These are phyloP conservation scores for Xylocampa areola DNA, from an alignment of 2,888 invertebrate genomes.

Conservation along the genomic window DNA sequence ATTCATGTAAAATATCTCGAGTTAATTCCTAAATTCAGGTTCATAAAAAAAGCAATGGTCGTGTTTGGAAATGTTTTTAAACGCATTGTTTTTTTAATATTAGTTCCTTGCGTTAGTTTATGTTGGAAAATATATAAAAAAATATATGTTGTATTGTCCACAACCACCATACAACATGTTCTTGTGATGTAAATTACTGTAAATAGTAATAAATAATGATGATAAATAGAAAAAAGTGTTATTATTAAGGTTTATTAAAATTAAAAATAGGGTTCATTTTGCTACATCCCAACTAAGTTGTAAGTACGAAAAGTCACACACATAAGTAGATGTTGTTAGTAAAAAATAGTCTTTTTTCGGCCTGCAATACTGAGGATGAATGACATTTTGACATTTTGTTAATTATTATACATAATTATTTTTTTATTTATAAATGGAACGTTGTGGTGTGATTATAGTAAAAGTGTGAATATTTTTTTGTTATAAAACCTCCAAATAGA, in stretches of 20 bases:
- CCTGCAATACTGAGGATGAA: constrained; percentile 69
- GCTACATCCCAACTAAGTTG: constrained; percentile 73
- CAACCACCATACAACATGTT: constrained; percentile 76
- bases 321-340: constrained; percentile 58
- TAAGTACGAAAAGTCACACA: constrained; percentile 79
- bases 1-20: background rate
- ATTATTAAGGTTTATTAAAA: constrained; percentile 77
- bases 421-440: constrained; percentile 79
- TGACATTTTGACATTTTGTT: constrained; percentile 80
- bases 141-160: constrained; percentile 65
- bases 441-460: constrained; percentile 80
- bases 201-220: constrained; percentile 73
- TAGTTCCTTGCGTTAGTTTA: constrained; percentile 75
- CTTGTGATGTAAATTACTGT: constrained; percentile 89
- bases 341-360: constrained; percentile 59
- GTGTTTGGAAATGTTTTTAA: constrained; percentile 23
- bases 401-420: constrained; percentile 75
- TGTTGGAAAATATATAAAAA: constrained; percentile 41
- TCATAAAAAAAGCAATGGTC: background rate
- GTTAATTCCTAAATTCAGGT: constrained; percentile 4
- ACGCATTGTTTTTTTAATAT: constrained; percentile 30
- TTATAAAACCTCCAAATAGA: constrained; percentile 54
- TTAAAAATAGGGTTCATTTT: constrained; percentile 68
- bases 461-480: constrained; percentile 56
- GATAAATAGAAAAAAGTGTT: constrained; percentile 74